Conservation (phyloP, 2,113 vertebrate species). For the Aptenodytes forsteri region DNA sequence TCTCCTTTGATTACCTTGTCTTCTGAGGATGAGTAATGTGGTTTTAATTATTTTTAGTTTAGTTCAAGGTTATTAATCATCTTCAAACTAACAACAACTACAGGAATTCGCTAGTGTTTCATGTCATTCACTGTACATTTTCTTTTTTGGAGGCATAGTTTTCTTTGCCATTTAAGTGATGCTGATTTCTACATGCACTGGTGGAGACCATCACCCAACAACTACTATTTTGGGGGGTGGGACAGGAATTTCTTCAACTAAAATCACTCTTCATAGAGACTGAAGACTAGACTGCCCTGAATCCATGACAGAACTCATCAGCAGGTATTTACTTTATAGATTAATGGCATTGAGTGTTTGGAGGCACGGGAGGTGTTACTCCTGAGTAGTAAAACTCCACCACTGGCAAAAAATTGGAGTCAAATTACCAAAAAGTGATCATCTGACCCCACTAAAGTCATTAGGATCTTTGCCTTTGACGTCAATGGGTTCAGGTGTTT, state of each 20-base stretch:
- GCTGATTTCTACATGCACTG: neutral
- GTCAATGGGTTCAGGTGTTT: neutral
- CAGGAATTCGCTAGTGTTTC: neutral
- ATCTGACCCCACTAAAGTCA: neutral
- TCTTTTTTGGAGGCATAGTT: neutral
- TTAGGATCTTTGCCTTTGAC: neutral
- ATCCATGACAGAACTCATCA: neutral
- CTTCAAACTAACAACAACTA: neutral
- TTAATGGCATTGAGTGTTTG: neutral
- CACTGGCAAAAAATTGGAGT: neutral
- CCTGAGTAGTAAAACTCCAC: neutral
- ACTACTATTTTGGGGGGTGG: neutral
- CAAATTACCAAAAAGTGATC: neutral
- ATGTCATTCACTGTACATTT: neutral
- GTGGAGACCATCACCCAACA: neutral
- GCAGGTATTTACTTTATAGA: neutral
- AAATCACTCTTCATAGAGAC: neutral
- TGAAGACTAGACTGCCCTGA: neutral
- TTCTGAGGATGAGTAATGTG: conserved; percentile 55
- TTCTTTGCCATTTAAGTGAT: neutral
- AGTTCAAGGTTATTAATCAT: conserved; percentile 30
- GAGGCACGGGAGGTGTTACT: neutral
- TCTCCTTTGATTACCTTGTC: conserved; percentile 35
- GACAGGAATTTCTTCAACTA: neutral
- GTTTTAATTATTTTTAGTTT: conserved; percentile 34